Base-by-base conservation (phyloP, 2,113 vertebrate species). In the Eulemur macaco region DNA sequence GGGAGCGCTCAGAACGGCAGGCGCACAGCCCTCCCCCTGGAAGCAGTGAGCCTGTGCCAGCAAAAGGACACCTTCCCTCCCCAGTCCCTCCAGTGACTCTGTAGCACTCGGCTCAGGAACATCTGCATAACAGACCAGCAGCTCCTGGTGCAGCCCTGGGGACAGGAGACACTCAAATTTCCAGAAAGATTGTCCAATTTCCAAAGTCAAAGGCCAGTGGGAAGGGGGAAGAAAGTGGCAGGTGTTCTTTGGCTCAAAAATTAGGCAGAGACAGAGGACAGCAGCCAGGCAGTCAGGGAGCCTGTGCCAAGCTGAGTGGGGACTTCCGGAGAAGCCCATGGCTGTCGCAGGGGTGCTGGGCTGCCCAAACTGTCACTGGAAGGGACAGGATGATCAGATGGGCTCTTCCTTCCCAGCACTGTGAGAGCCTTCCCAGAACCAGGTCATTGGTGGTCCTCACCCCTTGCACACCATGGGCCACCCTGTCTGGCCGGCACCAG, bases 391-490 rank as follows among this genome's bases (percentile, higher is more conserved):
- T 17, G 54, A 29, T 83, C 52, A 12, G 84, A 56, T 1, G 4
- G 56, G 56, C 63, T 56, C 18, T 23, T 5, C 3, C 63, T 56
- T 11, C 29, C 5, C 3, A 15, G 15, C 0, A 0, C 58, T 76
- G 58, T 29, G 80, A 37, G 34, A 2, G 0, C n/a, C 66, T 50
- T 6, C 54, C 12, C 0, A 3, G 18, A 34, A 15, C 56, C 14
- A 25, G 50, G 50, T 25, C 34, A 34, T 23, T 39, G 17, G 23
- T 42, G 23, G 60, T 25, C 20, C 7, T 54, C 18, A 11, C 7
- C 5, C 60, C 3, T 39, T 37, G 6, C 5, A 27, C 0, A 0
- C 8, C 58, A n/a, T 9, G 5, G 47, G 27, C 14, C 27, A 3
- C 27, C 42, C 27, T 4, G 15, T 13, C 42, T 8, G 27, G 27